These are phyloP conservation scores for Plestiodon gilberti DNA, from an alignment of 2,113 vertebrate species.

Conservation along the genomic window DNA sequence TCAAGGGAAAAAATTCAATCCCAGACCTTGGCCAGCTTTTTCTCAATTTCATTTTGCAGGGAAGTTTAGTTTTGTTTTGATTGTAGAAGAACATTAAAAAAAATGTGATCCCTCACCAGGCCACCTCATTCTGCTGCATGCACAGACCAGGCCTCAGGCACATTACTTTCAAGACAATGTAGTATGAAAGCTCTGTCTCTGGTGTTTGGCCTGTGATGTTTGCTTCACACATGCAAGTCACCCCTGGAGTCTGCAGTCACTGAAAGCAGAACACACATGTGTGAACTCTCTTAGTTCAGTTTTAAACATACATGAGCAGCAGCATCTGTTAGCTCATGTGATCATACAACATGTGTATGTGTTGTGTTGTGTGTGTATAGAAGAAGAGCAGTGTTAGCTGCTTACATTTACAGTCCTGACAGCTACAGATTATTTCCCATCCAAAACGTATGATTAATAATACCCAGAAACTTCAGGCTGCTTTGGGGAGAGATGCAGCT, in stretches of 20 bases:
- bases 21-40: neutral
- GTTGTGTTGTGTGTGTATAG: rapidly evolving
- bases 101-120: neutral
- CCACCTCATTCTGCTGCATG: neutral
- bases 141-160: neutral
- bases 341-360: neutral
- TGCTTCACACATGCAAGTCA: neutral
- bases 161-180: neutral
- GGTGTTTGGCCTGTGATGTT: neutral
- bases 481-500: neutral
- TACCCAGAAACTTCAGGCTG: conserved; percentile 1
- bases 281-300: neutral
- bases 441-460: conserved; percentile 20
- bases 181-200: neutral
- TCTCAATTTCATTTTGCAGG: neutral
- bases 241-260: neutral
- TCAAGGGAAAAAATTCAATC: neutral
- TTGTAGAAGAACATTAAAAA: neutral
- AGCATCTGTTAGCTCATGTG: conserved; percentile 24
- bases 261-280: neutral
- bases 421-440: conserved; percentile 14
- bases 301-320: conserved; percentile 7
- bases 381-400: neutral
- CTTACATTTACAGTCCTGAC: neutral
- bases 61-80: neutral